phyloP scores from a whole-genome alignment of 2,797 vertebrate species.

The Squalus acanthias region DNA sequence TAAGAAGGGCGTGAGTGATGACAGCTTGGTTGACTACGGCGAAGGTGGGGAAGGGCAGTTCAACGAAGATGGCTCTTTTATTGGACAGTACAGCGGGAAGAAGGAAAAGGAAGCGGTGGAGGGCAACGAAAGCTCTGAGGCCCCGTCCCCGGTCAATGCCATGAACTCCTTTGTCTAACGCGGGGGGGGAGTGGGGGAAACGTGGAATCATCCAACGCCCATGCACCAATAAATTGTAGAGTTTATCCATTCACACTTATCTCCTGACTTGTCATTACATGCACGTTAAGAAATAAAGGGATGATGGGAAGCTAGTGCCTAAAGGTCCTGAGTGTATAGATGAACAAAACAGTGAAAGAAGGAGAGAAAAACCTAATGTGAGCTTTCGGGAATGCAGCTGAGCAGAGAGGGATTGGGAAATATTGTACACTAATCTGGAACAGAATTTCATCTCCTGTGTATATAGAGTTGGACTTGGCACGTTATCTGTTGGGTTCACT shows the following conservation, averaged over 20 bases:
- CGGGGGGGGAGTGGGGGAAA: slow-evolving; percentile 34
- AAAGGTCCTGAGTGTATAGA: slow-evolving; percentile 51
- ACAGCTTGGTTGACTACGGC: slow-evolving; percentile 98
- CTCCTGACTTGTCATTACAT: slow-evolving; percentile 44
- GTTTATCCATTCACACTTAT: slow-evolving; percentile 41
- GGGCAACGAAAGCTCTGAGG: slow-evolving; percentile 91
- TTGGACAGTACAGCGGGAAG: slow-evolving; percentile 96
- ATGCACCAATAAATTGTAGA: slow-evolving; percentile 40
- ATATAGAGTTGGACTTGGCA: slow-evolving; percentile 50
- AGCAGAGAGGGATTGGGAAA: slow-evolving; percentile 42
- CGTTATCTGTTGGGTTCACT: slow-evolving; percentile 38
- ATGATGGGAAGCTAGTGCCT: slow-evolving; percentile 36
- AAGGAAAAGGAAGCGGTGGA: slow-evolving; percentile 82
- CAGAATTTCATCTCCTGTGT: slow-evolving; percentile 53
- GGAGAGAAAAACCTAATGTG: background rate
- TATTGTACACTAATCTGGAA: slow-evolving; percentile 52
- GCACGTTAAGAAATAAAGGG: slow-evolving; percentile 43
- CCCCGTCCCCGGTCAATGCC: slow-evolving; percentile 87
- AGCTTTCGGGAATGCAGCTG: slow-evolving; percentile 38
- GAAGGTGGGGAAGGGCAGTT: slow-evolving; percentile 96
- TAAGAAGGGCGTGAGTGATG: slow-evolving; percentile 93
- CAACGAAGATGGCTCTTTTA: slow-evolving; percentile 98
- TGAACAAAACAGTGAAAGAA: slow-evolving; percentile 47
- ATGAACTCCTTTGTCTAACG: slow-evolving; percentile 97
- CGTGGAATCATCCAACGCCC: slow-evolving; percentile 46